Evolutionary conservation across 2,888 invertebrate species (phyloP).

Genomic region (Cerastis leucographa): DNA sequence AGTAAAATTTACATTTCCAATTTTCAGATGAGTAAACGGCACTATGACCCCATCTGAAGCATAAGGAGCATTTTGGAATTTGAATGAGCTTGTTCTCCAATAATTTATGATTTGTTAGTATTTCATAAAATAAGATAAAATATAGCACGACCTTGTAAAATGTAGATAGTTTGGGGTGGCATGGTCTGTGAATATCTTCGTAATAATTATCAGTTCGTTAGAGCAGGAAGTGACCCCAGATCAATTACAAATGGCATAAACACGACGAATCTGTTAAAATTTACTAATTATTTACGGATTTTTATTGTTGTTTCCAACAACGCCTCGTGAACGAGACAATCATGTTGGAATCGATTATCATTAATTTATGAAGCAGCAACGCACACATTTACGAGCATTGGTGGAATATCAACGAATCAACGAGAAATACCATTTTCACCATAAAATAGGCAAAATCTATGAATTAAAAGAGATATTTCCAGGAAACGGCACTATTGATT

Average conservation of each 20-base stretch:
- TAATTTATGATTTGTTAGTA: not conserved
- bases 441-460: not conserved
- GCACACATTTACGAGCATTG: not conserved
- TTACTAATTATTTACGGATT: not conserved
- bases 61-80: not conserved
- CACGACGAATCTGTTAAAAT: not conserved
- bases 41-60: not conserved
- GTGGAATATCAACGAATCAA: not conserved
- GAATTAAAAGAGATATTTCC: constrained; percentile 15
- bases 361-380: constrained; percentile 9
- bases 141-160: not conserved
- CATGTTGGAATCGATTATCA: constrained; percentile 9
- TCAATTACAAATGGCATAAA: not conserved
- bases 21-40: not conserved
- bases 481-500: constrained; percentile 65
- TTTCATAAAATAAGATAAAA: not conserved
- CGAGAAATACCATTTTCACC: not conserved
- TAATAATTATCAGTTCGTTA: not conserved
- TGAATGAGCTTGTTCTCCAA: not conserved
- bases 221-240: not conserved
- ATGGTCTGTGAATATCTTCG: not conserved
- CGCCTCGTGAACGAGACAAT: constrained; percentile 17
- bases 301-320: constrained; percentile 3
- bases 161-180: not conserved
- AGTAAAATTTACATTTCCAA: not conserved